Conservation (phyloP, 2,797 vertebrate species). For the Thalassophryne amazonica region DNA sequence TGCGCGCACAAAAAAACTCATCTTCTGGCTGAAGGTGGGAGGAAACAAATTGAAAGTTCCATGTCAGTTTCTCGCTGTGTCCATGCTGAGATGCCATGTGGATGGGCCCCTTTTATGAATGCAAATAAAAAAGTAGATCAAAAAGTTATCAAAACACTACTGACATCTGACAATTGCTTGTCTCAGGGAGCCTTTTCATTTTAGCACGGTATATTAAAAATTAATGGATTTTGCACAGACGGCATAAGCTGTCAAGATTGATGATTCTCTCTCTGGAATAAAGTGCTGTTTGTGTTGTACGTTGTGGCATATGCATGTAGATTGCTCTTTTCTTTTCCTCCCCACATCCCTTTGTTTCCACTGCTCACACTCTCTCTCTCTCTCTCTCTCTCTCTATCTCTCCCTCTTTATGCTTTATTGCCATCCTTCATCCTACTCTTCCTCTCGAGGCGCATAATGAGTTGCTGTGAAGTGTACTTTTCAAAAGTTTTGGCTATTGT, state of each 20-base stretch:
- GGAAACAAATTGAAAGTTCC: constrained; percentile 70
- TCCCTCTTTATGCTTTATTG: constrained; percentile 38
- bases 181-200: constrained; percentile 80
- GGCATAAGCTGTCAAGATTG: constrained; percentile 80
- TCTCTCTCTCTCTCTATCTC: constrained; percentile 26
- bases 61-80: constrained; percentile 68
- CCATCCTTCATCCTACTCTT: constrained; percentile 23
- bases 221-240: constrained; percentile 80
- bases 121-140: constrained; percentile 76
- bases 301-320: constrained; percentile 61
- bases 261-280: constrained; percentile 75
- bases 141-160: constrained; percentile 82
- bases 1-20: constrained; percentile 14
- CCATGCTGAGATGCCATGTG: constrained; percentile 65
- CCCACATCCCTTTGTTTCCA: not conserved
- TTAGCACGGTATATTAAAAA: constrained; percentile 79
- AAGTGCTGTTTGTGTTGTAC: constrained; percentile 71
- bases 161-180: constrained; percentile 82
- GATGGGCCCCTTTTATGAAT: constrained; percentile 68
- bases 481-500: constrained; percentile 55
- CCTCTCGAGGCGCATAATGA: constrained; percentile 43
- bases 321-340: constrained; percentile 40
- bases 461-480: constrained; percentile 49
- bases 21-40: constrained; percentile 50
- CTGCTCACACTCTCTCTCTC: constrained; percentile 48